Percentiles rank a stretch among this genome's conserved stretches.
Evolutionary conservation across 2,113 vertebrate species (phyloP).

Genomic region (Phalacrocorax carbo): DNA sequence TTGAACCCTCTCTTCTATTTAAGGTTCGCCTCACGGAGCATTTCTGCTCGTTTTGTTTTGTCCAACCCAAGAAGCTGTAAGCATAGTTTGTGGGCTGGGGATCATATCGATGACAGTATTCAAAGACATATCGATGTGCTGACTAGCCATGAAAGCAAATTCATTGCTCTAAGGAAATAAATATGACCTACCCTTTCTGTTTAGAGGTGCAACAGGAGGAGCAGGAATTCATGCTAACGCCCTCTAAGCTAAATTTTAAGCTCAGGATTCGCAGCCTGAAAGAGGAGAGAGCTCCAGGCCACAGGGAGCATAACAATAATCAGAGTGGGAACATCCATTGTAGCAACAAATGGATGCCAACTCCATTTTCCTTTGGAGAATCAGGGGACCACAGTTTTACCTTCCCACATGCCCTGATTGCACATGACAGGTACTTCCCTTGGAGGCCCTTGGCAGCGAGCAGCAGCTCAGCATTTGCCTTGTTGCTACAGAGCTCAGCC

Average conservation of each 20-base stretch:
- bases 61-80: neutral
- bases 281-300: neutral
- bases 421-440: neutral
- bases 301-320: neutral
- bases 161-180: neutral
- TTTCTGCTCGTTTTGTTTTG: neutral
- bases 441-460: rapidly evolving
- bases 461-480: neutral
- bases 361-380: neutral
- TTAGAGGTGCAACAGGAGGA: neutral
- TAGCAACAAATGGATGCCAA: neutral
- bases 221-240: neutral
- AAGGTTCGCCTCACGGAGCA: neutral
- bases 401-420: neutral
- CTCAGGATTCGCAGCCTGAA: neutral
- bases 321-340: neutral
- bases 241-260: neutral
- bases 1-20: neutral
- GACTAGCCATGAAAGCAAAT: neutral
- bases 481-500: neutral
- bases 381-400: neutral
- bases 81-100: neutral
- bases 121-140: neutral
- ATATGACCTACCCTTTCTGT: neutral
- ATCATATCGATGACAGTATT: neutral